Percentiles rank a stretch among this genome's conserved stretches.
Evolutionary conservation across 2,888 invertebrate genomes (phyloP).

Genomic region (Leptura quadrifasciata): DNA sequence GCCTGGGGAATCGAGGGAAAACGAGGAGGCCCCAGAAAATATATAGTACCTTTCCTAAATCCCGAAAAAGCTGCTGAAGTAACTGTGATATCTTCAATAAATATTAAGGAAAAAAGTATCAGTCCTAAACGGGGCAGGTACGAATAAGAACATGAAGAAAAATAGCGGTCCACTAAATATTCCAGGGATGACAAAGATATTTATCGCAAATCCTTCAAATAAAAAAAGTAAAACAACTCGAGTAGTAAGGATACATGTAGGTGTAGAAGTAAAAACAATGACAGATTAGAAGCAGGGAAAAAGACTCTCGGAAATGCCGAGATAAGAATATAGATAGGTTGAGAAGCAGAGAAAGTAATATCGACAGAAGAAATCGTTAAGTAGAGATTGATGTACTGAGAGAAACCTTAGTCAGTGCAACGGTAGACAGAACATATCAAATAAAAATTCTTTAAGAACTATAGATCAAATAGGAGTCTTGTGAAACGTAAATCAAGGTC

Average conservation of each 20-base stretch:
- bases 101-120: background rate
- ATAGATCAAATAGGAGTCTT: constrained; percentile 45
- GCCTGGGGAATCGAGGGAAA: constrained; percentile 17
- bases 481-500: constrained; percentile 31
- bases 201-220: constrained; percentile 12
- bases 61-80: constrained; percentile 35
- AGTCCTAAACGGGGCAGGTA: constrained; percentile 2
- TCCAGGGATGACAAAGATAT: background rate
- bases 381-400: constrained; percentile 44
- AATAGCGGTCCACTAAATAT: background rate
- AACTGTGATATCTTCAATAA: background rate
- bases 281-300: constrained; percentile 6
- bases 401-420: constrained; percentile 32
- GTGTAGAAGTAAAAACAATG: constrained; percentile 5
- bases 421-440: constrained; percentile 37
- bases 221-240: constrained; percentile 27
- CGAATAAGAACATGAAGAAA: constrained; percentile 1
- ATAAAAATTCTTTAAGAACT: constrained; percentile 39
- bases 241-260: background rate
- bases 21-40: constrained; percentile 37
- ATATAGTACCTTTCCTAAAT: constrained; percentile 41
- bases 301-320: background rate
- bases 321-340: background rate
- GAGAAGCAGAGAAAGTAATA: constrained; percentile 36
- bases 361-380: constrained; percentile 60